Evolutionary conservation across 2,888 invertebrate genomes (phyloP).

Genomic region (Xylota sylvarum): DNA sequence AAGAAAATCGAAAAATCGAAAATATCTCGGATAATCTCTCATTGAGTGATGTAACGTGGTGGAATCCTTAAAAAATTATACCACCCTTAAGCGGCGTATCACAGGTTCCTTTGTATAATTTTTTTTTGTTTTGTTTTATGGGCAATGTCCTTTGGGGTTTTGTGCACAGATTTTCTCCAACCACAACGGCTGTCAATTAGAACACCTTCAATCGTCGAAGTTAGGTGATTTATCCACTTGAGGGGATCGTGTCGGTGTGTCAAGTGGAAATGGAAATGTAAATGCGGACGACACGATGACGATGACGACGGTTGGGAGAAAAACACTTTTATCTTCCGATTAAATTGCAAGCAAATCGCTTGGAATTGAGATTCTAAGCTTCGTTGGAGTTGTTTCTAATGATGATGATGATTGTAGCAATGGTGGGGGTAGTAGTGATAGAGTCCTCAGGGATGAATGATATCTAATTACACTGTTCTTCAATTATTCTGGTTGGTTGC

Average conservation of each 20-base stretch:
- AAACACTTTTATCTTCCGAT: conserved; percentile 65
- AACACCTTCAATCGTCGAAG: conserved; percentile 56
- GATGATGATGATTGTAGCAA: conserved; percentile 36
- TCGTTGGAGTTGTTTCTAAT: conserved; percentile 63
- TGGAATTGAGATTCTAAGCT: conserved; percentile 67
- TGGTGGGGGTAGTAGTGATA: conserved; percentile 36
- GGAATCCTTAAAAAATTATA: conserved; percentile 56
- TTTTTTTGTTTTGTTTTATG: conserved; percentile 63
- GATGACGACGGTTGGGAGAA: conserved; percentile 12
- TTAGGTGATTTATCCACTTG: conserved; percentile 68
- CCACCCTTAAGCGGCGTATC: conserved; percentile 58
- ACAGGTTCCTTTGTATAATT: conserved; percentile 35
- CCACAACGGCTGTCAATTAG: conserved; percentile 66
- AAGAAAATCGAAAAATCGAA: conserved; percentile 36
- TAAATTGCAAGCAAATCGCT: conserved; percentile 73
- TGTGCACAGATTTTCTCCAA: conserved; percentile 43
- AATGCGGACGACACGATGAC: neutral
- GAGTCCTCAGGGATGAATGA: conserved; percentile 59
- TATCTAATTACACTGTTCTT: conserved; percentile 73
- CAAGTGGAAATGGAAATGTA: conserved; percentile 32
- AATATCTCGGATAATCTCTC: conserved; percentile 73
- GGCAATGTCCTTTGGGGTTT: conserved; percentile 67
- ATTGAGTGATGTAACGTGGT: conserved; percentile 73
- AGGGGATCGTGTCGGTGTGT: conserved; percentile 33
- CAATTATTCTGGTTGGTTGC: conserved; percentile 69